Conservation (phyloP, 2,113 vertebrate species). For the Maccullochella peelii region DNA sequence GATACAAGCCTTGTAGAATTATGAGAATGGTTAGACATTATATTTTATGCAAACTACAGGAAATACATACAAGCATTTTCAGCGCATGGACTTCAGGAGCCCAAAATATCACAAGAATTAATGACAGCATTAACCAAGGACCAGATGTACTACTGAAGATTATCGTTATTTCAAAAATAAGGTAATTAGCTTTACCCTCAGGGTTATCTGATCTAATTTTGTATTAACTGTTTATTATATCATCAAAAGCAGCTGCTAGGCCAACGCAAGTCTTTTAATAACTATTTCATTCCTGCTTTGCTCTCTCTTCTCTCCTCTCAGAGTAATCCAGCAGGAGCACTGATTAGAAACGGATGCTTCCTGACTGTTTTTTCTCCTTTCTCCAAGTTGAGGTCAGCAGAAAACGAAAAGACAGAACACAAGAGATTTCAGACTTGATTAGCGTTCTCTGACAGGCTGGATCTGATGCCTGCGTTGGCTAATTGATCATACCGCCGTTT, state of each 20-base stretch:
- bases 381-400: conserved; percentile 56
- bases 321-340: conserved; percentile 53
- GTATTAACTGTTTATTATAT: conserved; percentile 80
- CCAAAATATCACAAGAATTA: conserved; percentile 48
- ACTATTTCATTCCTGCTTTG: conserved; percentile 60
- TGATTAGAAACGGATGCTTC: conserved; percentile 74
- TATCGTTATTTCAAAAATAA: conserved; percentile 66
- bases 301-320: conserved; percentile 57
- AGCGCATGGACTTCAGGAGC: conserved; percentile 32
- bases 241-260: conserved; percentile 79
- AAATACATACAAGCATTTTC: conserved; percentile 27
- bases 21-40: neutral
- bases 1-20: neutral
- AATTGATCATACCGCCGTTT: conserved; percentile 38
- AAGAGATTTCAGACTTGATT: conserved; percentile 60
- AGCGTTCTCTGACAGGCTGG: conserved; percentile 37
- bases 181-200: conserved; percentile 65
- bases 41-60: conserved; percentile 16
- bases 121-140: conserved; percentile 50
- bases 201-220: conserved; percentile 76
- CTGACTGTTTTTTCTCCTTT: conserved; percentile 6
- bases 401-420: conserved; percentile 48
- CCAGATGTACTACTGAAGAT: conserved; percentile 70
- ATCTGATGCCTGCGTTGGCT: conserved; percentile 21
- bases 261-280: conserved; percentile 68